Percentiles rank a stretch among this genome's conserved stretches.
Evolutionary conservation across 2,113 vertebrate genomes (phyloP).

Genomic region (Oreochromis aureus): DNA sequence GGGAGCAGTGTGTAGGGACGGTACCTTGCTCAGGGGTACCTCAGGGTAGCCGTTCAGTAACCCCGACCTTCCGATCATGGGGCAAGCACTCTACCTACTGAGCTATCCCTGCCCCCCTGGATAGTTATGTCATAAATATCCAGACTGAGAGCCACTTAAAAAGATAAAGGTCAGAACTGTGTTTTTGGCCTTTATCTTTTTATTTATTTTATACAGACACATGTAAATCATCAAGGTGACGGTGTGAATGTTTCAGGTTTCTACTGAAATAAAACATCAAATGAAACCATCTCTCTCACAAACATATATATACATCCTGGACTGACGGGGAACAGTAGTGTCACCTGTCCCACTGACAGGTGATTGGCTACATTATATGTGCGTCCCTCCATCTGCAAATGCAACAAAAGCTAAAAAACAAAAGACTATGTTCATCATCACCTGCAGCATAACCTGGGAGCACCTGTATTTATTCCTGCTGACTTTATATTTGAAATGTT

Average conservation of each 20-base stretch:
- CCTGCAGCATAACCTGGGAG: background rate
- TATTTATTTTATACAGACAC: background rate
- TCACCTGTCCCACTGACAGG: background rate
- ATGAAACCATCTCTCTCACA: background rate
- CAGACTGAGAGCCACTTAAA: background rate
- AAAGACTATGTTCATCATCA: background rate
- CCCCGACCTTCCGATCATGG: background rate
- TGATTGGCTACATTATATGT: background rate
- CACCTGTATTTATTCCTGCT: background rate
- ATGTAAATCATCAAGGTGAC: background rate
- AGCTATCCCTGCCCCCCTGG: background rate
- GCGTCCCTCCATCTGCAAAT: background rate
- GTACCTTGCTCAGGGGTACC: background rate
- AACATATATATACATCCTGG: background rate
- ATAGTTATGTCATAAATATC: background rate
- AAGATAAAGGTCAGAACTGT: no score
- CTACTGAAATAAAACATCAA: background rate
- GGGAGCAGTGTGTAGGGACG: background rate
- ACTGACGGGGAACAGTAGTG: background rate
- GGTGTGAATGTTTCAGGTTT: conserved; percentile 14
- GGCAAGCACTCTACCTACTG: background rate
- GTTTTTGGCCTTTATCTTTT: background rate
- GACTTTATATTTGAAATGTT: background rate
- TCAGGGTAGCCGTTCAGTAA: background rate
- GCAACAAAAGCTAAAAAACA: background rate